phyloP scores from a whole-genome alignment of 2,797 vertebrate genomes.

The Capromys pilorides region DNA sequence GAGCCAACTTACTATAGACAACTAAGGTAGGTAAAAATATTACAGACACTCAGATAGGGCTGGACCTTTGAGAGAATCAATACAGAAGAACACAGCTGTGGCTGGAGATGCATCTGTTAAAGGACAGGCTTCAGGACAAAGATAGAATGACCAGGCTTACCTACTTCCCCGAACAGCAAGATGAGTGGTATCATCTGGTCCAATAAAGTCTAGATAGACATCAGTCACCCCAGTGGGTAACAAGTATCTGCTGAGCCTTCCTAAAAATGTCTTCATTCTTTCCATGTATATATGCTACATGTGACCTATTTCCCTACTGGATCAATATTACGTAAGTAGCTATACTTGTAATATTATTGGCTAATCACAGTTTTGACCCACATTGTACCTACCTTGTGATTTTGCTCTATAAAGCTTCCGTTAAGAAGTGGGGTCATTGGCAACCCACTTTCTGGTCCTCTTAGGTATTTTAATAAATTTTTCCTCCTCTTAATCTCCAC shows the following conservation, averaged over 20 bases:
- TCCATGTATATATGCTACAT: not conserved
- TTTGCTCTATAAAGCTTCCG: not conserved
- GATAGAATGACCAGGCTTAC: not conserved
- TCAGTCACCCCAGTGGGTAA: no score
- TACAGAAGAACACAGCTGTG: not conserved
- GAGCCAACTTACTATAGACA: not conserved
- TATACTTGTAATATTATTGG: not conserved
- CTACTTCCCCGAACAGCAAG: not conserved
- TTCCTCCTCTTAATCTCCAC: not conserved
- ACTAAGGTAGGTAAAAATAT: not conserved
- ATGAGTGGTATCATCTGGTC: not conserved
- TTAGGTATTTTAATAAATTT: not conserved
- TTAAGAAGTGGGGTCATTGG: not conserved
- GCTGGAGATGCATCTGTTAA: not conserved
- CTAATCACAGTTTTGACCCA: not conserved
- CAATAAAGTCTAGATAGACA: not conserved
- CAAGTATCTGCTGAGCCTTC: not conserved
- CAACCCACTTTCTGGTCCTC: not conserved
- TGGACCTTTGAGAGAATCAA: not conserved
- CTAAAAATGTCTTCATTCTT: not conserved
- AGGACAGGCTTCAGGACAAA: not conserved
- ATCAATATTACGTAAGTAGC: not conserved
- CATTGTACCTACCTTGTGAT: not conserved
- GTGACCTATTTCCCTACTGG: not conserved
- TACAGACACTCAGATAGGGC: not conserved